A percentile compares a stretch with the other conserved stretches of the same genome.
These are phyloP conservation scores for Pocillopora meandrina DNA, from an alignment of 92 coral and sea anemone species.

Conservation along the genomic window DNA sequence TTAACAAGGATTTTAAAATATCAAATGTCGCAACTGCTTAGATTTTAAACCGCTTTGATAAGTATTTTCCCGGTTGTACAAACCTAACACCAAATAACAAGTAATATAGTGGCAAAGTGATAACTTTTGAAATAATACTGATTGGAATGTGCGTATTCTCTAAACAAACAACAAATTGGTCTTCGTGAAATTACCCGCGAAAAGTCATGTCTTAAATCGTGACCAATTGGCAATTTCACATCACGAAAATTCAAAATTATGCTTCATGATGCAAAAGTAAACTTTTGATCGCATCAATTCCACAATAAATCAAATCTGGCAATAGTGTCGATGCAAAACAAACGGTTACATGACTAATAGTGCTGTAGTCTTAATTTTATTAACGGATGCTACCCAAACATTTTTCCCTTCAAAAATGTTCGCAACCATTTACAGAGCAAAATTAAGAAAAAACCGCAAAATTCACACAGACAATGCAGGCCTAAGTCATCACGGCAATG, in stretches of 20 bases:
- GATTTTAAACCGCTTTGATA: not conserved
- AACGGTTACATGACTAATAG: not conserved
- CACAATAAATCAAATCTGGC: not conserved
- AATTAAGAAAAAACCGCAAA: conserved; percentile 13
- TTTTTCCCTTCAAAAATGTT: conserved; percentile 2
- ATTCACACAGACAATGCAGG: not conserved
- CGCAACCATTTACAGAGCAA: not conserved
- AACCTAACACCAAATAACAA: not conserved
- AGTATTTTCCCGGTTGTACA: not conserved
- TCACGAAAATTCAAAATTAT: not conserved
- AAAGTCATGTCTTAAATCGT: not conserved
- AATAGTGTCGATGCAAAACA: not conserved
- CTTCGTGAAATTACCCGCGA: conserved; percentile 16
- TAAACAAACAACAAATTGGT: not conserved
- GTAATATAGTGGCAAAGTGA: too few species aligned
- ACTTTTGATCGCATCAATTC: not conserved
- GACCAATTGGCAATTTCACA: not conserved
- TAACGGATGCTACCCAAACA: not conserved
- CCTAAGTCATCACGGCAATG: conserved; percentile 1
- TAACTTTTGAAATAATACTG: too few species aligned
- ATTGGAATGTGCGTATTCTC: not conserved
- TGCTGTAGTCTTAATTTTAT: not conserved
- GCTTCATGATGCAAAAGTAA: not conserved
- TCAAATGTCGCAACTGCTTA: conserved; percentile 14
- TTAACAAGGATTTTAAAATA: not conserved